Percentiles rank a stretch among this genome's conserved stretches.
These are phyloP conservation scores for Trilocha varians DNA, from an alignment of 2,888 invertebrate genomes.

Conservation along the genomic window DNA sequence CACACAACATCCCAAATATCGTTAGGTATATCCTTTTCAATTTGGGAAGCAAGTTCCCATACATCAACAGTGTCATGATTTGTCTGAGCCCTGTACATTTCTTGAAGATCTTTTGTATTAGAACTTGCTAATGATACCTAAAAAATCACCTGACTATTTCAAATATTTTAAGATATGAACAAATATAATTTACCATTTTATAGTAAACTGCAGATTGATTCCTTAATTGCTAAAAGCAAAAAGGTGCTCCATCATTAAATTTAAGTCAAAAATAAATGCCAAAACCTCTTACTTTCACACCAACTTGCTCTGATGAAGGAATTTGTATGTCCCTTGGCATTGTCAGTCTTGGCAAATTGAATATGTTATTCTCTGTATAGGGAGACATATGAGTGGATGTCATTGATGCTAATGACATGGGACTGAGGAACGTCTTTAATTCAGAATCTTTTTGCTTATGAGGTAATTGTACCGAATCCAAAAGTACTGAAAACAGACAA, in stretches of 20 bases:
- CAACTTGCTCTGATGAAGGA: conserved; percentile 27
- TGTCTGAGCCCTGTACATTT: conserved; percentile 28
- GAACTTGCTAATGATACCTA: conserved; percentile 42
- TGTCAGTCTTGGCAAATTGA: conserved; percentile 45
- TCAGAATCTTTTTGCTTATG: conserved; percentile 28
- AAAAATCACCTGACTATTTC: too few species aligned
- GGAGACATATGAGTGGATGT: conserved; percentile 42
- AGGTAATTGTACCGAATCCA: conserved; percentile 16
- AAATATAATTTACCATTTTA: too few species aligned
- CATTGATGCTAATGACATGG: conserved; percentile 48
- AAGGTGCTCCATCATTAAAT: too few species aligned
- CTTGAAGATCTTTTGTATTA: conserved; percentile 26
- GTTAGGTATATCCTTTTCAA: conserved; percentile 55
- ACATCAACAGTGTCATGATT: conserved; percentile 37
- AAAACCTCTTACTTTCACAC: conserved; percentile 34
- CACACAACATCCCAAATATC: conserved; percentile 61
- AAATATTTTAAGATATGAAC: too few species aligned
- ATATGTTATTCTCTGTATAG: conserved; percentile 32
- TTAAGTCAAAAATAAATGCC: too few species aligned
- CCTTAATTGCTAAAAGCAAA: neutral
- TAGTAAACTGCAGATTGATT: neutral
- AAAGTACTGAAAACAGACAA: conserved; percentile 27
- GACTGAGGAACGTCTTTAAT: conserved; percentile 42
- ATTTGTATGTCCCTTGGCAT: conserved; percentile 56
- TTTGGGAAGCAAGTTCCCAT: conserved; percentile 55